Percentiles rank a stretch among this genome's conserved stretches.
These are phyloP conservation scores for Pygocentrus nattereri DNA, from an alignment of 2,797 vertebrate species.

Conservation along the genomic window DNA sequence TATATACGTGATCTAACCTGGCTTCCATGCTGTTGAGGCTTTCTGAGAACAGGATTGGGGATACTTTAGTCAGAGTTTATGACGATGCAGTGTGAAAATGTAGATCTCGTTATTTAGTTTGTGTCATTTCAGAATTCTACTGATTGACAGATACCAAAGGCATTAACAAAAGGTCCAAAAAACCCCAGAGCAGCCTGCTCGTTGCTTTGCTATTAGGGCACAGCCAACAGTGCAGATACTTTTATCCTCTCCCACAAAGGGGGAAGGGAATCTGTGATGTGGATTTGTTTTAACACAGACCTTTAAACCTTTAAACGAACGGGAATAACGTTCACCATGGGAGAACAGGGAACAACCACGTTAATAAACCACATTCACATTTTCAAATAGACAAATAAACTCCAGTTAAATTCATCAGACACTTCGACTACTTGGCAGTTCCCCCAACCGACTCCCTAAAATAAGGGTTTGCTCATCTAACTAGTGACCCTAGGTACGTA, in stretches of 20 bases:
- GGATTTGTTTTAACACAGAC: background rate
- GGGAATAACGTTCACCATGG: background rate
- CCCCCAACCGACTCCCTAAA: background rate
- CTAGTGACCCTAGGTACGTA: background rate
- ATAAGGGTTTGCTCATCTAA: background rate
- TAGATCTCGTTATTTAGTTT: background rate
- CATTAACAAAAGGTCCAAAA: background rate
- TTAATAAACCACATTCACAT: background rate
- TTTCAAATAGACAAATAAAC: too few species aligned
- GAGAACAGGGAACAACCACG: background rate
- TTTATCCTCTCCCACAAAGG: constrained; percentile 18
- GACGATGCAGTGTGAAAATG: background rate
- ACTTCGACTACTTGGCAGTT: background rate
- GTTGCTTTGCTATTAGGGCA: background rate
- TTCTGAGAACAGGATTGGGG: background rate
- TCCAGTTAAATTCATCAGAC: background rate
- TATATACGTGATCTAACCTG: too few species aligned
- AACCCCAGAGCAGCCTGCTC: background rate
- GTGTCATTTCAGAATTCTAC: background rate
- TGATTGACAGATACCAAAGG: background rate
- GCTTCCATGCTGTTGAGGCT: background rate
- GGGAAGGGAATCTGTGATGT: background rate
- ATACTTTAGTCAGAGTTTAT: background rate
- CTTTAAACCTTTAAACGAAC: background rate
- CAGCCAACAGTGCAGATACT: constrained; percentile 23